Base-by-base conservation (phyloP, 2,113 vertebrate genomes). In the Clarias batrachus region DNA sequence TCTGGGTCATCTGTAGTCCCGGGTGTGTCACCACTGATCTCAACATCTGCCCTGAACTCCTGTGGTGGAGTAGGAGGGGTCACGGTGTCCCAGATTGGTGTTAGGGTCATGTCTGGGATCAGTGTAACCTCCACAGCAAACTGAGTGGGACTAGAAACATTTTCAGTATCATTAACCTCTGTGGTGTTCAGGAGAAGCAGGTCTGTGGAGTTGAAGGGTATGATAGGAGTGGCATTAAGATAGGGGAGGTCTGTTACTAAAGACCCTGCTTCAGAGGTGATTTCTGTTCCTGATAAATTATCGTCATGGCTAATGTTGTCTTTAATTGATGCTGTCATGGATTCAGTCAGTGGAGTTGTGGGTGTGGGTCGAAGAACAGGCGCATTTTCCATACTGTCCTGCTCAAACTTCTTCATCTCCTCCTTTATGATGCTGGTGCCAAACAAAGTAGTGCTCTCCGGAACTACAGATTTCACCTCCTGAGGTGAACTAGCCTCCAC, bases 21-120 rank as follows among this genome's bases (percentile, higher is more conserved):
- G 33, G 91, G 65, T n/a, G 82, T 62, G 33, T 91, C 88, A 0
- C 89, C 88, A 37, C 93, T 94, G 89, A 90, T 91, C 17, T 94
- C 93, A 71, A 88, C 57, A 63, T 94, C 92, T n/a, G 91, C 89
- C 27, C 86, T 90, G 60, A 93, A 91, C 79, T 94, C 93, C 88
- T 92, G 92, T 0, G 79, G 87, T 0, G 89, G 73, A 37, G 91
- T 91, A 1, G 90, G 57, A 0, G 90, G 85, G 2, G 87, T 21
- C 13, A 80, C 41, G 0, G 82, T 87, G 7, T 91, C 86, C 91
- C 90, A 92, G 30, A 80, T 70, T 0, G 88, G 82, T 19, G 89
- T 91, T 57, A 89, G 54, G 3, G 89, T 92, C 86, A 80, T 76
- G 13, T 80, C 88, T 81, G 92, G 92, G 48, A 94, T 89, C 79